A percentile compares a stretch with the other conserved stretches of the same genome.
Evolutionary conservation across 2,113 vertebrate species (phyloP).

Genomic region (Eptesicus fuscus): DNA sequence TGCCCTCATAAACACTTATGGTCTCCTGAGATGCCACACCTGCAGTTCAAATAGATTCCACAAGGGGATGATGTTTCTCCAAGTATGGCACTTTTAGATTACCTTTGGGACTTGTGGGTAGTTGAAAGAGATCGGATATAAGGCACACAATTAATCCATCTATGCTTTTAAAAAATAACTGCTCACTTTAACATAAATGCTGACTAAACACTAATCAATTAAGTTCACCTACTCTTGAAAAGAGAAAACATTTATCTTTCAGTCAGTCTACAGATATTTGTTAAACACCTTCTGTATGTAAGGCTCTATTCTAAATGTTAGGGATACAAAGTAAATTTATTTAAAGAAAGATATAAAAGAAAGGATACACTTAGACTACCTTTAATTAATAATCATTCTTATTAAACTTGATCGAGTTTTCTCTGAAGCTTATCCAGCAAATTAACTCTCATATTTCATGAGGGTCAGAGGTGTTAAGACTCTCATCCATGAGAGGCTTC

Average conservation of each 20-base stretch:
- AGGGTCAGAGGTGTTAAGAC: neutral
- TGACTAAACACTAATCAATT: neutral
- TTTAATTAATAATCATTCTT: conserved; percentile 10
- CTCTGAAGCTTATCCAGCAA: neutral
- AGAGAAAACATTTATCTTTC: neutral
- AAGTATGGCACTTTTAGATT: neutral
- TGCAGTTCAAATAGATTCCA: conserved; percentile 19
- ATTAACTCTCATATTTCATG: neutral
- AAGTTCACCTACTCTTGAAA: conserved; percentile 14
- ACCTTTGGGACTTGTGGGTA: neutral
- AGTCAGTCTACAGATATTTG: neutral
- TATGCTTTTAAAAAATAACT: conserved; percentile 9
- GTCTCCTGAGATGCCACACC: neutral
- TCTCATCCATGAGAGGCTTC: neutral
- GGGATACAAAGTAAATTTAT: neutral
- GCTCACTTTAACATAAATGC: neutral
- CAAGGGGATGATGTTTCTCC: neutral
- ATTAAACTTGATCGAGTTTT: conserved; percentile 18
- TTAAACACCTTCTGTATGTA: neutral
- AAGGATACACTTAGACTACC: neutral
- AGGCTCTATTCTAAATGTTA: conserved; percentile 1
- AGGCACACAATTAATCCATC: neutral
- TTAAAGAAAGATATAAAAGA: conserved; percentile 34
- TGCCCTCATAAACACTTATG: neutral
- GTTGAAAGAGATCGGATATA: neutral